A percentile compares a stretch with the other conserved stretches of the same genome.
phyloP scores from a whole-genome alignment of 2,797 vertebrate genomes.

The Tiaroga cobitis region DNA sequence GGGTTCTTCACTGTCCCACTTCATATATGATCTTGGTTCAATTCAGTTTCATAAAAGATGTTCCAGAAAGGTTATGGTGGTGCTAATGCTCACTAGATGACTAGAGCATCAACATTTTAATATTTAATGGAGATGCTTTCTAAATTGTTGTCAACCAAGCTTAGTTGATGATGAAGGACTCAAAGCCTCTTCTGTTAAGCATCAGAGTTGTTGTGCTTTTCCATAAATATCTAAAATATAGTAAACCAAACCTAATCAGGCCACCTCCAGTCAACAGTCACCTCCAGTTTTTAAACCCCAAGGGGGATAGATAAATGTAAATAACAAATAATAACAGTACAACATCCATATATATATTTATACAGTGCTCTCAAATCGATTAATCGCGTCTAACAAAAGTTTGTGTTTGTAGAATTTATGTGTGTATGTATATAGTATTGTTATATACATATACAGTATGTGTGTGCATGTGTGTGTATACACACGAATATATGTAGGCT shows the following conservation, averaged over 20 bases:
- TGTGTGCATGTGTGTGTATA: too few relatives aligned
- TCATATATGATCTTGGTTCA: background rate
- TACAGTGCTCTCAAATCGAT: too few relatives aligned
- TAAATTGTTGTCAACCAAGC: background rate
- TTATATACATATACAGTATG: too few relatives aligned
- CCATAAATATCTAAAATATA: background rate
- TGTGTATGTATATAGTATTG: too few relatives aligned
- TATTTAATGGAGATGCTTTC: constrained; percentile 42
- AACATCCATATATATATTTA: too few relatives aligned
- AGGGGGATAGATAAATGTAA: background rate
- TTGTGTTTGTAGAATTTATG: too few relatives aligned
- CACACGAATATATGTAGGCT: too few relatives aligned
- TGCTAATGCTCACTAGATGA: constrained; percentile 21
- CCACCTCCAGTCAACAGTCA: constrained; percentile 18
- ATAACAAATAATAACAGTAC: too few relatives aligned
- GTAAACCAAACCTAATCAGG: background rate
- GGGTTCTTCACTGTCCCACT: background rate
- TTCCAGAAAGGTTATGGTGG: constrained; percentile 7
- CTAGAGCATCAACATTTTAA: constrained; percentile 12
- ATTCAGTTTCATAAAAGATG: constrained; percentile 14
- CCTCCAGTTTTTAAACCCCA: background rate
- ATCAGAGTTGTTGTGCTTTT: background rate
- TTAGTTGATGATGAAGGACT: background rate
- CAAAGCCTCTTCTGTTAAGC: background rate
- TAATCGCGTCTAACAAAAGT: too few relatives aligned